Evolutionary conservation across 2,113 vertebrate species (phyloP), one percentile per base, ranked within the genome.

Genomic region (Henicopernis longicauda): DNA sequence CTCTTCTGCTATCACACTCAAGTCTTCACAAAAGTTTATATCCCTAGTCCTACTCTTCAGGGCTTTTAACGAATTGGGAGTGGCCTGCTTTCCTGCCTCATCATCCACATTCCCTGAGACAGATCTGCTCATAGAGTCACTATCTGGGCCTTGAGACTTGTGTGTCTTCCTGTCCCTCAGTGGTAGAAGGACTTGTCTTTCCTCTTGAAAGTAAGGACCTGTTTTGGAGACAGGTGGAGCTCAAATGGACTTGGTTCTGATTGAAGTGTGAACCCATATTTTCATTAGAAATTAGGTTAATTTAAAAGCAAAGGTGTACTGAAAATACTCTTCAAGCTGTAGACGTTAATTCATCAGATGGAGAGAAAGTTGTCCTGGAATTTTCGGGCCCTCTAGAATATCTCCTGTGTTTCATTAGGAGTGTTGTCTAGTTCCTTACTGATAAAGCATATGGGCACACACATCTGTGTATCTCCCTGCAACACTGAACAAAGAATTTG

Each of bases 111-210:
- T 71, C 11, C 11, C 15, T 10, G 7, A 86, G 31, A 3, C 36
- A 50, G 40, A 70, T 87, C 26, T 86, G 49, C 31, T 49, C 11
- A 55, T 54, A 34, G 1, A 55, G 34, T 76, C n/a, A n/a, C 62
- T 67, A 1, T 42, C 10, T 47, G 47, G 34, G 13, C 40, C 17
- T 5, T 3, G 31, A 77, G 34, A 36, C 10, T 31, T 81, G 14
- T 0, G 0, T 58, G 25, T 45, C 25, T 62, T 63, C 29, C 22
- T 65, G 19, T 38, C 32, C 29, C 3, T 63, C 12, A 23, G 10
- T 40, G 11, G 21, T 3, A 58, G 38, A 57, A 83, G 25, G 32
- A 36, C 7, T 63, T 77, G 1, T 2, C 23, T 86, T 84, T 62
- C 16, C 22, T 70, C 18, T 82, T 54, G 36, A 57, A 89, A 50